A percentile compares a stretch with the other conserved stretches of the same genome.
phyloP scores from a whole-genome alignment of 2,113 vertebrate species.

The Dicerorhinus sumatrensis region DNA sequence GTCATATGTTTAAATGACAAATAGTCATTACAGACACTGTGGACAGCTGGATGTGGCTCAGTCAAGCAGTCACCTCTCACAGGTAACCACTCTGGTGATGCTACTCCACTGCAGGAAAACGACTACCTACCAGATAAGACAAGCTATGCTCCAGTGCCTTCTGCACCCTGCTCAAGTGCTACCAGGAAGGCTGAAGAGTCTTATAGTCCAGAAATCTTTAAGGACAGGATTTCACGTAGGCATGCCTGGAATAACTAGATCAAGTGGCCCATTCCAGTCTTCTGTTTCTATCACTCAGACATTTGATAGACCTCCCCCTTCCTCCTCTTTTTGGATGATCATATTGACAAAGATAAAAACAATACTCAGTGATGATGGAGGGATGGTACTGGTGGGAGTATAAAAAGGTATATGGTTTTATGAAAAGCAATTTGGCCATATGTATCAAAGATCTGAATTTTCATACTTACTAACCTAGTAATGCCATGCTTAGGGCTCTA shows the following conservation, averaged over 20 bases:
- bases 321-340: not conserved
- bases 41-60: not conserved
- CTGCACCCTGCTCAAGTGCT: no score
- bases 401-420: not conserved
- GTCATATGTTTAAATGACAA: not conserved
- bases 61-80: not conserved
- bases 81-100: not conserved
- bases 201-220: not conserved
- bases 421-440: not conserved
- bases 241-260: not conserved
- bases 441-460: not conserved
- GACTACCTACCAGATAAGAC: not conserved
- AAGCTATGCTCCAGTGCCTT: accelerated
- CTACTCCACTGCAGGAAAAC: not conserved
- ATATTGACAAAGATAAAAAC: not conserved
- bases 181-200: not conserved
- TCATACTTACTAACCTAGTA: not conserved
- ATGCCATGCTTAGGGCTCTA: not conserved
- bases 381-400: not conserved
- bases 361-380: not conserved
- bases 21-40: not conserved
- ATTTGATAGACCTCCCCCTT: not conserved
- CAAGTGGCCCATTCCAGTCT: not conserved
- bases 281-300: not conserved
- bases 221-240: not conserved